Evolutionary conservation across 2,797 vertebrate genomes (phyloP), one percentile per base, ranked within the genome.

Genomic region (Phalanger gymnotis): DNA sequence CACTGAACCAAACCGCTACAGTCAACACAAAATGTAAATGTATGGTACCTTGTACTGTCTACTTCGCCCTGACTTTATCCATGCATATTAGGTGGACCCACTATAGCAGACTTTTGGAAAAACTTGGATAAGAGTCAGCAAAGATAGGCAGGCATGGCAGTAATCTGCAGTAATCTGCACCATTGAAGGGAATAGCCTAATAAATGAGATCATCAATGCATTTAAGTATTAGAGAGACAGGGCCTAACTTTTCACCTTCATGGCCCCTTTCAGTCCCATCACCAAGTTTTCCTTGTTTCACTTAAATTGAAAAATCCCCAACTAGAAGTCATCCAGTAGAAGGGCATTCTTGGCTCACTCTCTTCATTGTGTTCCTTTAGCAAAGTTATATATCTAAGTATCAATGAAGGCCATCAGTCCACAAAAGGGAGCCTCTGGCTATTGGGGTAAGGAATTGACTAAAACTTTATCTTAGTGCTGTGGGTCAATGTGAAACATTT

Each of bases 381-480:
- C 57, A 94, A 95, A 31, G 81, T 92, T 92, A 57, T 28, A 25
- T 96, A 92, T 94, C 89, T 91, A 58, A 95, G 27, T 54, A n/a
- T 47, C 94, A 94, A 94, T 31, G 81, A 92, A 47, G 55, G 22
- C 25, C 56, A 95, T 40, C 40, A 56, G 54, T 73, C 9, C 22
- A 94, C 91, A 81, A 54, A 40, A 94, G 34, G 40, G 54, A 94
- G n/a, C 16, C 54, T 91, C 92, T 93, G 90, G 53, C 73, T 92
- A 90, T 91, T 66, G 54, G 96, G 53, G 30, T 31, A 94, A 96
- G 58, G 89, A 97, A 93, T 30, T 90, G 31, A 57, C 94, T 55
- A 97, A 66, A 93, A 92, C 66, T 13, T 89, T 5, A 96, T 22
- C 2, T 25, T 90, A 0, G 5, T 90, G 34, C 31, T 58, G 52